Base-by-base conservation (phyloP, 2,113 vertebrate genomes). In the Paradoxurus hermaphroditus region DNA sequence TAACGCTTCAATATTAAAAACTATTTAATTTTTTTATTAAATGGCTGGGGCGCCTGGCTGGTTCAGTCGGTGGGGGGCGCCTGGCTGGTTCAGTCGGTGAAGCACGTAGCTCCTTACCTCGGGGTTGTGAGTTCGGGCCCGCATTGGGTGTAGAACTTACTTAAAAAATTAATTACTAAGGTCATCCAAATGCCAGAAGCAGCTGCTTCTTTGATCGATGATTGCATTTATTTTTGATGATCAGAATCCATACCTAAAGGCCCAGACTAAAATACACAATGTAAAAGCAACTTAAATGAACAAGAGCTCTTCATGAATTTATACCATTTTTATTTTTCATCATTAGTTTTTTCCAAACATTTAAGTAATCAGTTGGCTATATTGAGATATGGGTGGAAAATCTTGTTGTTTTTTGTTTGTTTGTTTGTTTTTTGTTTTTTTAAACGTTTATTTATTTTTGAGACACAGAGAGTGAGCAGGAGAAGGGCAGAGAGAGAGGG, bases 1-100 rank as follows among this genome's bases (percentile, higher is more conserved):
- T 93, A 91, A 65, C 15, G 44, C 78, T 97, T 91, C 16, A 82
- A 63, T 95, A 77, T 79, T 97, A 84, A 97, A 94, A 92, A 67
- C 41, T 91, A 94, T 94, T 81, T n/a, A n/a, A n/a, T n/a, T n/a
- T n/a, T n/a, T n/a, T n/a, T n/a, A n/a, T n/a, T n/a, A n/a, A n/a
- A n/a, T n/a, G n/a, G 88, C 36, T 53, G 25, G 27, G 41, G 27
- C 1, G 7, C 41, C 27, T 75, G 27, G 73, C 41, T 46, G 73
- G 73, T 29, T 75, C 41, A 18, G 41, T 44, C 14, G 8, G 6
- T 27, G 14, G n/a, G 25, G 27, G 41, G 27, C 1, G 7, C 41
- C 27, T 75, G 27, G 73, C 41, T 46, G 73, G 73, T 29, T 75
- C 41, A 18, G 41, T 44, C 14, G 8, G 6, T 27, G 14, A 21